A percentile compares a stretch with the other conserved stretches of the same genome.
These are phyloP conservation scores for Paralvinella palmiformis DNA, from an alignment of 1,140 invertebrate species.

Conservation along the genomic window DNA sequence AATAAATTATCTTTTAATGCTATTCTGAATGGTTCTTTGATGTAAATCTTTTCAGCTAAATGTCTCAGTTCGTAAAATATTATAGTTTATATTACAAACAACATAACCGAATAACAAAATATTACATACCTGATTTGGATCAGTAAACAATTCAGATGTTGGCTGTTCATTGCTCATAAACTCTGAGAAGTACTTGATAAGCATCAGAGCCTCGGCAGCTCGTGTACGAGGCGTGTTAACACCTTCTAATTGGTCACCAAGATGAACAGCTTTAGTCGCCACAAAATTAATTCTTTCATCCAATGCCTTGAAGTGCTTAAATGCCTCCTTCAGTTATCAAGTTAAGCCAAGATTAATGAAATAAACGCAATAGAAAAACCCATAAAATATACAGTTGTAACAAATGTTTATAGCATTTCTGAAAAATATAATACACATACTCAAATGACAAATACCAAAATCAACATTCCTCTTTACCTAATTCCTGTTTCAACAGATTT, in stretches of 20 bases:
- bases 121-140: slow-evolving; percentile 66
- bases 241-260: slow-evolving; percentile 94
- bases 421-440: not conserved
- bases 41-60: not conserved
- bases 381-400: no score
- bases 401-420: no score
- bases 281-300: slow-evolving; percentile 95
- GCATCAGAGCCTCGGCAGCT: slow-evolving; percentile 87
- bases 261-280: slow-evolving; percentile 92
- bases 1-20: not conserved
- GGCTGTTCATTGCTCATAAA: slow-evolving; percentile 82
- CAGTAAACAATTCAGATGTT: slow-evolving; percentile 78
- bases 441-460: not conserved
- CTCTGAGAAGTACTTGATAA: slow-evolving; percentile 90
- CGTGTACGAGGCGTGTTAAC: slow-evolving; percentile 89
- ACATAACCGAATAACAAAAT: slow-evolving; percentile 7
- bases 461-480: not conserved
- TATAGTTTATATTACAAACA: not conserved
- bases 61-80: not conserved
- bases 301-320: slow-evolving; percentile 82
- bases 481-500: not conserved
- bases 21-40: not conserved
- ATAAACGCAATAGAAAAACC: no score
- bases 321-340: slow-evolving; percentile 67
- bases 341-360: no score